Evolutionary conservation across 2,888 invertebrate genomes (phyloP).

Genomic region (Andrena minutula): DNA sequence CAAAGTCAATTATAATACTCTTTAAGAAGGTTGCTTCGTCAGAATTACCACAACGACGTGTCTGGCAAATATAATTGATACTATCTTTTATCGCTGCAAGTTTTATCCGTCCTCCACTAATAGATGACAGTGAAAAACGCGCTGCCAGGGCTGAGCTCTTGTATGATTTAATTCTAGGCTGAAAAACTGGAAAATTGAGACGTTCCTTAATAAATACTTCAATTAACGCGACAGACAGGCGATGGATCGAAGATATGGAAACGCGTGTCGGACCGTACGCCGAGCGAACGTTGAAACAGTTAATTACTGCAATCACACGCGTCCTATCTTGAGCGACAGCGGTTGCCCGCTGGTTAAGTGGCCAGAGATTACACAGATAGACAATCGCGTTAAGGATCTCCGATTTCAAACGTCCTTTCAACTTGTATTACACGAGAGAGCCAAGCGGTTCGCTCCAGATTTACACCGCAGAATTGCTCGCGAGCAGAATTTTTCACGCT

Average conservation of each 20-base stretch:
- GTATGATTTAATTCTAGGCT: neutral
- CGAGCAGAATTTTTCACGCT: constrained; percentile 28
- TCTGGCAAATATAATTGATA: neutral
- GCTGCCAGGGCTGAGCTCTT: neutral
- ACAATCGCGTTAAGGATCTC: constrained; percentile 74
- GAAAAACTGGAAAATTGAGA: neutral
- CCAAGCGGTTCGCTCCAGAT: constrained; percentile 60
- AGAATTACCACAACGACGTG: no score
- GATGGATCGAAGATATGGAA: constrained; percentile 5
- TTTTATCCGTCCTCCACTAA: neutral
- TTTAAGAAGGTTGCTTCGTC: no score
- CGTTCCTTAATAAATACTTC: neutral
- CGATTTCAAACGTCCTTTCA: constrained; percentile 81
- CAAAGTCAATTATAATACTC: no score
- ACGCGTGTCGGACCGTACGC: neutral
- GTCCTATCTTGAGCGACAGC: constrained; percentile 8
- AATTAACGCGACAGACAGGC: neutral
- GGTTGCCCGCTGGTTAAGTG: constrained; percentile 39
- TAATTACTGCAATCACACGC: constrained; percentile 21
- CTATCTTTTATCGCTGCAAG: neutral
- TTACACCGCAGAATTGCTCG: constrained; percentile 42
- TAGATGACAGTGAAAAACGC: neutral
- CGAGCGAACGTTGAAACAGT: constrained; percentile 12
- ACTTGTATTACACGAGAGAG: constrained; percentile 78
- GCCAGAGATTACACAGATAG: constrained; percentile 53